Conservation (phyloP, 1,140 invertebrate species). For the Centruroides vittatus region DNA sequence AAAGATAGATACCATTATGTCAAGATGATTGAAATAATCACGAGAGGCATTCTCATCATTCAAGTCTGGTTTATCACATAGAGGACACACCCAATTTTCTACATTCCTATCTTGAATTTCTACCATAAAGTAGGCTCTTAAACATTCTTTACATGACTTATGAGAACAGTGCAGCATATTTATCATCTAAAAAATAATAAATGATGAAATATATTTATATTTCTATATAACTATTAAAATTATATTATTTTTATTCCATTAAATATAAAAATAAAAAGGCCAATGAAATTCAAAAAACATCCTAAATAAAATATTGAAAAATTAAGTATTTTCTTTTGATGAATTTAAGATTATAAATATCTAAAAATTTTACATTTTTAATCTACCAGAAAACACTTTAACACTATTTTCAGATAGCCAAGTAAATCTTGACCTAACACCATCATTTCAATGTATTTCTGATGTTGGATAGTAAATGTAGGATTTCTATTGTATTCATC, state of each 20-base stretch:
- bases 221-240: no score
- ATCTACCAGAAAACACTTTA: background rate
- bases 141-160: conserved; percentile 74
- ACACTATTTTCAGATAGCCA: no score
- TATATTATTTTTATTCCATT: no score
- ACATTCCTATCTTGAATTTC: conserved; percentile 80
- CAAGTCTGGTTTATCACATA: conserved; percentile 67
- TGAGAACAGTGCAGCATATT: conserved; percentile 79
- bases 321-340: no score
- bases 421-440: no score
- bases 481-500: no score
- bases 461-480: no score
- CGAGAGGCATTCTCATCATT: conserved; percentile 47
- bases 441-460: no score
- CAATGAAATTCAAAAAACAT: background rate
- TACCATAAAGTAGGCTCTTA: conserved; percentile 77
- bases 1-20: conserved; percentile 43
- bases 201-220: no score
- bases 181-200: conserved; percentile 47
- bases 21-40: conserved; percentile 80
- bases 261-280: no score
- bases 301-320: background rate
- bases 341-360: no score
- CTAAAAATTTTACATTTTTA: no score
- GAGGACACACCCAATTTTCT: conserved; percentile 77